phyloP scores from a whole-genome alignment of 1,140 invertebrate genomes.

The Eurosta solidaginis region DNA sequence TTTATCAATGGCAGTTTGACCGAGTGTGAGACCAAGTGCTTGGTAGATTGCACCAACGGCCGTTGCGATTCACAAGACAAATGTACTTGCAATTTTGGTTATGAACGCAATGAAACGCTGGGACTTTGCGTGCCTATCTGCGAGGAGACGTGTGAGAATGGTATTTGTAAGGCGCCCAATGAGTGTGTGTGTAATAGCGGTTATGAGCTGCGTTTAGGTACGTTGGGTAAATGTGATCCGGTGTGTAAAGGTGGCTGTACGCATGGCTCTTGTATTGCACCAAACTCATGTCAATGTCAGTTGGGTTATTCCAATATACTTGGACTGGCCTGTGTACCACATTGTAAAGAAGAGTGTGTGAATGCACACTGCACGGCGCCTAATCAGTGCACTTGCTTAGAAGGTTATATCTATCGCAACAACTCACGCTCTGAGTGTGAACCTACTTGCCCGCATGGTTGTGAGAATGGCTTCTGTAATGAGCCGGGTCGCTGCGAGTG shows the following conservation, averaged over 20 bases:
- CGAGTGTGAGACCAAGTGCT: constrained; percentile 55
- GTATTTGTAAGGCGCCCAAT: constrained; percentile 65
- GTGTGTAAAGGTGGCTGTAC: constrained; percentile 46
- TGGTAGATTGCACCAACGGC: constrained; percentile 63
- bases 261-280: constrained; percentile 57
- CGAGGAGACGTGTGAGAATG: constrained; percentile 65
- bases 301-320: constrained; percentile 42
- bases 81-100: constrained; percentile 66
- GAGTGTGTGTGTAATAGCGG: constrained; percentile 62
- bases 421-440: constrained; percentile 43
- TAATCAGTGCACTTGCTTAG: constrained; percentile 59
- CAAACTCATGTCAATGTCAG: constrained; percentile 59
- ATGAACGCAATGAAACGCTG: constrained; percentile 57
- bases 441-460: constrained; percentile 49
- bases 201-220: constrained; percentile 36
- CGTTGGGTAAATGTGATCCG: constrained; percentile 44
- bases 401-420: constrained; percentile 44
- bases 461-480: constrained; percentile 52
- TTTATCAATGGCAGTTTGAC: constrained; percentile 40
- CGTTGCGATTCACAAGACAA: constrained; percentile 62
- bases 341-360: constrained; percentile 50
- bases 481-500: constrained; percentile 50
- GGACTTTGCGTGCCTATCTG: constrained; percentile 63
- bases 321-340: constrained; percentile 51
- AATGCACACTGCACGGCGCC: constrained; percentile 60